Evolutionary conservation across 1,140 invertebrate genomes (phyloP).

Genomic region (Drosophila hydei): DNA sequence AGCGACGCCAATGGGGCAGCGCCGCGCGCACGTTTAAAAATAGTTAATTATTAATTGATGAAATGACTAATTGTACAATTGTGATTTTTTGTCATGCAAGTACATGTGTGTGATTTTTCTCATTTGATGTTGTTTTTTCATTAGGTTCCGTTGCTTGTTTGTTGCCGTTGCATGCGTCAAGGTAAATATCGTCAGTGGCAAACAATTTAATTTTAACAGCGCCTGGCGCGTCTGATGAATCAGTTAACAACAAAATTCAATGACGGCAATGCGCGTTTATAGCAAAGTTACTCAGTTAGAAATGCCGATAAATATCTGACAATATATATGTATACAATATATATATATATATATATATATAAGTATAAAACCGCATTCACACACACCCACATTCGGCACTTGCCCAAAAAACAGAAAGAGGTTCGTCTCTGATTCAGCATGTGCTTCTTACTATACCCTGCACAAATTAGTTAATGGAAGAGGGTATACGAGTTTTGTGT

Average conservation of each 20-base stretch:
- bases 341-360: background rate
- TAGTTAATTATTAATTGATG: constrained; percentile 77
- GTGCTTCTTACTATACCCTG: background rate
- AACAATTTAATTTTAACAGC: constrained; percentile 62
- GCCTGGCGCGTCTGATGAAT: constrained; percentile 43
- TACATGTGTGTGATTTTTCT: constrained; percentile 9
- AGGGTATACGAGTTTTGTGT: too few species aligned
- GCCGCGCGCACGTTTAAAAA: constrained; percentile 65
- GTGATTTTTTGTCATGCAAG: constrained; percentile 42
- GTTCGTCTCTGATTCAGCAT: constrained; percentile 8
- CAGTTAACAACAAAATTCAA: constrained; percentile 36
- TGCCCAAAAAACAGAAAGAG: background rate
- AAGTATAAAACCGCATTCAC: background rate
- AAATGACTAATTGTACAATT: constrained; percentile 79
- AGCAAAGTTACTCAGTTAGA: constrained; percentile 16
- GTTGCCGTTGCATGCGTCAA: constrained; percentile 44
- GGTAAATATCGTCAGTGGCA: constrained; percentile 43
- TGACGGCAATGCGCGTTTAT: constrained; percentile 31
- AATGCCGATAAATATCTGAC: constrained; percentile 28
- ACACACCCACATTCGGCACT: background rate
- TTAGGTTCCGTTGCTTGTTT: constrained; percentile 2
- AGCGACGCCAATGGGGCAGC: constrained; percentile 16
- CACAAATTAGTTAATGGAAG: background rate
- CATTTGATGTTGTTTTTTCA: constrained; percentile 16
- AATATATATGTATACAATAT: background rate